Conservation (phyloP, 2,797 vertebrate genomes). For the Rhynchotus rufescens region DNA sequence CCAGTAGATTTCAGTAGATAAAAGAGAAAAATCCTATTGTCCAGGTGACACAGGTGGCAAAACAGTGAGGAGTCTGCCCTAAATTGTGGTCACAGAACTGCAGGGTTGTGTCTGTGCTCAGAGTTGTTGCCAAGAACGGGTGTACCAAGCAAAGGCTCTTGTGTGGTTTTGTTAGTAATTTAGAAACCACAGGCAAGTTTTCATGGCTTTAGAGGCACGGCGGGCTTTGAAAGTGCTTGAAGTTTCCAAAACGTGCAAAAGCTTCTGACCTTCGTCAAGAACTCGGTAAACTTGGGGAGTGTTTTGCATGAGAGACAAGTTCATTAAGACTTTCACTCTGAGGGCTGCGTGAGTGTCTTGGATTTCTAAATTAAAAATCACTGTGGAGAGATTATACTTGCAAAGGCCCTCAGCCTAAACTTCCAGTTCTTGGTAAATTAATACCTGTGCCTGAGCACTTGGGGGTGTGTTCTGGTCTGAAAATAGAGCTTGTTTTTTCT, state of each 20-base stretch:
- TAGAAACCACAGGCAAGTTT: conserved; percentile 51
- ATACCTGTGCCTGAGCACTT: neutral
- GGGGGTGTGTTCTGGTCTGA: neutral
- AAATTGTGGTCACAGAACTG: neutral
- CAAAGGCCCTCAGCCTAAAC: neutral
- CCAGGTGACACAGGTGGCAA: conserved; percentile 25
- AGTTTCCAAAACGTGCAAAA: neutral
- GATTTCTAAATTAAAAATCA: conserved; percentile 5
- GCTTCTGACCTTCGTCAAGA: conserved; percentile 4
- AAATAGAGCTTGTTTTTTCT: neutral
- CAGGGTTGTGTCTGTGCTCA: neutral
- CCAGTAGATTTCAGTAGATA: neutral
- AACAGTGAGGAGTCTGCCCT: conserved; percentile 15
- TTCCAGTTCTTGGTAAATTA: neutral
- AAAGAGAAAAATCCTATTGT: neutral
- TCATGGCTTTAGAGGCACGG: conserved; percentile 40
- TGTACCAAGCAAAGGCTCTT: neutral
- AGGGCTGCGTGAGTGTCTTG: neutral
- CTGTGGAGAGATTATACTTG: neutral
- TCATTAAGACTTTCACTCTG: neutral
- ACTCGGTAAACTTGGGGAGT: neutral
- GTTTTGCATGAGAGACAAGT: neutral
- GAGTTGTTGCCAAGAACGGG: conserved; percentile 1
- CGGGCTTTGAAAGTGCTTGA: neutral
- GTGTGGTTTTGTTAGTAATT: conserved; percentile 50